phyloP scores from a whole-genome alignment of 2,888 invertebrate species.

The Troglohyphantes excavatus region DNA sequence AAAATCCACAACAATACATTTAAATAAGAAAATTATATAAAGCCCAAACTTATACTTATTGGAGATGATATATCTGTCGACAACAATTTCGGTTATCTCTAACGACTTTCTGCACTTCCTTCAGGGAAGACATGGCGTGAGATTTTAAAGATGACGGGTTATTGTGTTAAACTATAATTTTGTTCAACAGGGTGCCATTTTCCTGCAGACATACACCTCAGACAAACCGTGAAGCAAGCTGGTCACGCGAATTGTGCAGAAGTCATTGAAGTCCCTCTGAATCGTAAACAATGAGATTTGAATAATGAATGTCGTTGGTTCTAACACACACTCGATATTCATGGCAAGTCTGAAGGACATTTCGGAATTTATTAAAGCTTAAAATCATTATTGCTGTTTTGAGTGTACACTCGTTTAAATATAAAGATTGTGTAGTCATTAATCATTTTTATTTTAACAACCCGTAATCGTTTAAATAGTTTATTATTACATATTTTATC shows the following conservation, averaged over 20 bases:
- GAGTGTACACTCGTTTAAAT: too few species aligned
- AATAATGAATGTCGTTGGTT: background rate
- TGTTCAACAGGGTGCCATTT: conserved; percentile 22
- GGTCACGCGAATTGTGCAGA: background rate
- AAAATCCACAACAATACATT: too few species aligned
- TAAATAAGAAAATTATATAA: too few species aligned
- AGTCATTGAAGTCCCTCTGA: background rate
- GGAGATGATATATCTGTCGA: too few species aligned
- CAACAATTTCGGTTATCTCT: background rate
- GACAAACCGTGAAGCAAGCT: conserved; percentile 8
- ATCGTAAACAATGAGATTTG: background rate
- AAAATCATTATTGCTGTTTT: too few species aligned
- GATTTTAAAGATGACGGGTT: conserved; percentile 7
- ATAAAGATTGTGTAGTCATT: too few species aligned
- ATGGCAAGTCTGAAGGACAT: background rate
- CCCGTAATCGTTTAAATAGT: too few species aligned
- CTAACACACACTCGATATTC: too few species aligned
- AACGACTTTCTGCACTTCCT: background rate
- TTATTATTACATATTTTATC: too few species aligned
- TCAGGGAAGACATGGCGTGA: background rate
- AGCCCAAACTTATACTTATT: too few species aligned
- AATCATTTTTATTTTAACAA: too few species aligned
- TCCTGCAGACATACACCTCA: conserved; percentile 22
- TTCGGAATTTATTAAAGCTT: background rate
- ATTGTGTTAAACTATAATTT: conserved; percentile 34